Evolutionary conservation across 2,888 invertebrate genomes (phyloP).

Genomic region (Synanthedon tipuliformis): DNA sequence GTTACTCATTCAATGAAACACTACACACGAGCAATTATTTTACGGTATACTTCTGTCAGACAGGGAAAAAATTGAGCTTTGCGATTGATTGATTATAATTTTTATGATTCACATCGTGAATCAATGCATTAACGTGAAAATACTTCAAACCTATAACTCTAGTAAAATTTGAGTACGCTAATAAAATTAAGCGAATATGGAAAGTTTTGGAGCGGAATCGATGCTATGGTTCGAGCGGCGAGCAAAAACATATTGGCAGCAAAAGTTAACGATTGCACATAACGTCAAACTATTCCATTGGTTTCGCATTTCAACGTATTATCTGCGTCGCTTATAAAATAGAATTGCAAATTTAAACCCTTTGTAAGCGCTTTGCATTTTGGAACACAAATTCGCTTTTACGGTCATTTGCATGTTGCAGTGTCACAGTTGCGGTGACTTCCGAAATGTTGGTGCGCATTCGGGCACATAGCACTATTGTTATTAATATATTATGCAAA

Average conservation of each 20-base stretch:
- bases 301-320: conserved; percentile 55
- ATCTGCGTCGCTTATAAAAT: conserved; percentile 59
- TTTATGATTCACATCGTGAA: too few relatives aligned
- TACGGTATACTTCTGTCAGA: too few relatives aligned
- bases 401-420: conserved; percentile 61
- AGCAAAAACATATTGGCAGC: neutral
- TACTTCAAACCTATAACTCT: too few relatives aligned
- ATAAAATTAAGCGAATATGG: conserved; percentile 1
- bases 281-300: conserved; percentile 38
- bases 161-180: too few relatives aligned
- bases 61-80: too few relatives aligned
- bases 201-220: conserved; percentile 1
- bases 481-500: conserved; percentile 20
- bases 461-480: conserved; percentile 14
- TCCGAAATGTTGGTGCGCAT: conserved; percentile 30
- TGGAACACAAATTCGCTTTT: conserved; percentile 67
- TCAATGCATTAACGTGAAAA: too few relatives aligned
- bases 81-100: too few relatives aligned
- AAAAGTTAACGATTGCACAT: conserved; percentile 3
- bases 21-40: too few relatives aligned
- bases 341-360: conserved; percentile 69
- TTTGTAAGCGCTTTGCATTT: conserved; percentile 65
- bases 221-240: neutral
- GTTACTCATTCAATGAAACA: too few relatives aligned
- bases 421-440: conserved; percentile 51